phyloP scores from a whole-genome alignment of 1,140 invertebrate species.

The Drosophila gunungcola region DNA sequence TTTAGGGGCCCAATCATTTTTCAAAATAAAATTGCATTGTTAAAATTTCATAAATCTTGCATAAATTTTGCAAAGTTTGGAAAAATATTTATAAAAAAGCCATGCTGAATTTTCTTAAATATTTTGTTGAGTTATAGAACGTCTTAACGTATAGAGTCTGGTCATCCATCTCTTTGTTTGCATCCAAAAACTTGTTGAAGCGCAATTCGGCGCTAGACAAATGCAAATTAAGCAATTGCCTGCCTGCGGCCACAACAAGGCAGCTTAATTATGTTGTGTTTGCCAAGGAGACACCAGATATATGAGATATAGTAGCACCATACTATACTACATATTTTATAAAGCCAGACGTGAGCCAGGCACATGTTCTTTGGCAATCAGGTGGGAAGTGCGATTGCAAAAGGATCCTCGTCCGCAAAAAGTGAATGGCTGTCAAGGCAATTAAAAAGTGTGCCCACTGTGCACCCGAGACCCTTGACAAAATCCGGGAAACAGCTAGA shows the following conservation, averaged over 20 bases:
- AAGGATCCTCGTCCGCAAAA: slow-evolving; percentile 51
- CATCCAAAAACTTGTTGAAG: slow-evolving; percentile 10
- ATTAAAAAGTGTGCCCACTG: slow-evolving; percentile 30
- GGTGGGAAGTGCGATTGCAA: slow-evolving; percentile 50
- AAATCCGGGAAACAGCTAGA: neutral
- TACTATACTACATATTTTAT: neutral
- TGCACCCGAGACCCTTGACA: slow-evolving; percentile 11
- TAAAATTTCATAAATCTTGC: too few relatives aligned
- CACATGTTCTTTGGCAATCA: slow-evolving; percentile 52
- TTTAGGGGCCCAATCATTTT: too few relatives aligned
- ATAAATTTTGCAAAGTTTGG: too few relatives aligned
- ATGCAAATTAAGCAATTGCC: slow-evolving; percentile 49
- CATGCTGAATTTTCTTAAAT: neutral
- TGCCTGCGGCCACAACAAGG: slow-evolving; percentile 15
- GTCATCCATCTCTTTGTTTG: slow-evolving; percentile 7
- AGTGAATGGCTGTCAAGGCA: slow-evolving; percentile 36
- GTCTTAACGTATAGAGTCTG: neutral
- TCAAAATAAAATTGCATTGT: too few relatives aligned
- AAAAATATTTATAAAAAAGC: neutral
- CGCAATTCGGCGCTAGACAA: slow-evolving; percentile 3
- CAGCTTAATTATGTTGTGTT: slow-evolving; percentile 55
- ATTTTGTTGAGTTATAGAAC: neutral
- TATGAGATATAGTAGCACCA: neutral
- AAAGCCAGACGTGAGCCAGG: neutral
- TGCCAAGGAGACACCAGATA: slow-evolving; percentile 33